Percentiles rank a stretch among this genome's conserved stretches.
phyloP scores from a whole-genome alignment of 2,888 invertebrate species.

The Miltochrista miniata region DNA sequence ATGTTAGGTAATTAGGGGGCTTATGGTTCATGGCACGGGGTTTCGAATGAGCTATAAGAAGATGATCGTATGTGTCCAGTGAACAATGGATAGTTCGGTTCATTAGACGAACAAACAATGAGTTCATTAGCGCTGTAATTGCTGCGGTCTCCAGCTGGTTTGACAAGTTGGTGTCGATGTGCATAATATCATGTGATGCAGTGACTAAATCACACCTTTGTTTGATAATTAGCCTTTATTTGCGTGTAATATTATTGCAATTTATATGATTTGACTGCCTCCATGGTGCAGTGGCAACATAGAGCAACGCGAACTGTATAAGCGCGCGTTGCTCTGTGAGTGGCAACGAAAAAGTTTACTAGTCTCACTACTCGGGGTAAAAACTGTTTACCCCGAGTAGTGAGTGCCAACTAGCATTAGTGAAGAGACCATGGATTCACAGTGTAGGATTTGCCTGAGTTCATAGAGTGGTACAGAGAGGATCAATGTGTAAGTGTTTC shows the following conservation, averaged over 20 bases:
- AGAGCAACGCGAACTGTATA: too few species aligned
- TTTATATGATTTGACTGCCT: too few species aligned
- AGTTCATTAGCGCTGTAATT: conserved; percentile 79
- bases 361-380: too few species aligned
- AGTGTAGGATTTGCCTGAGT: too few species aligned
- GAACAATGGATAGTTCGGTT: conserved; percentile 57
- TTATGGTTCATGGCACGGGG: background rate
- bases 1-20: background rate
- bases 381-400: too few species aligned
- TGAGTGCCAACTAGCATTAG: too few species aligned
- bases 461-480: too few species aligned
- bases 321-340: too few species aligned
- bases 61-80: conserved; percentile 36
- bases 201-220: conserved; percentile 22
- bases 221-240: conserved; percentile 26
- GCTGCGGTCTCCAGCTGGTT: conserved; percentile 59
- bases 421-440: too few species aligned
- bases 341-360: too few species aligned
- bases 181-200: conserved; percentile 30
- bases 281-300: too few species aligned
- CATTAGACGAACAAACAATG: conserved; percentile 80
- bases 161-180: conserved; percentile 27
- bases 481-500: too few species aligned
- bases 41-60: conserved; percentile 41
- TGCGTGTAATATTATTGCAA: conserved; percentile 2